These are phyloP conservation scores for Lacanobia wlatinum DNA, from an alignment of 2,888 invertebrate genomes.

Conservation along the genomic window DNA sequence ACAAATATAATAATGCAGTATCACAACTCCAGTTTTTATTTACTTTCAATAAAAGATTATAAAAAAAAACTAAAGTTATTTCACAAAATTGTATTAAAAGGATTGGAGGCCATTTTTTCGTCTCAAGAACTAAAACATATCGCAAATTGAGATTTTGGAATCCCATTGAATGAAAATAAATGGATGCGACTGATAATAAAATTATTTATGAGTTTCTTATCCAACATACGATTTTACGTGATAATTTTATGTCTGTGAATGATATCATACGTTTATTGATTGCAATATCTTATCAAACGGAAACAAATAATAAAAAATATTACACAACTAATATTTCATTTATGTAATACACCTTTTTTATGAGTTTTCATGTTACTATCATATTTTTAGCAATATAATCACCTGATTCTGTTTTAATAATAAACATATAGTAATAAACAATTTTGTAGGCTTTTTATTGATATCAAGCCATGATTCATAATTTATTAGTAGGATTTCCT, in stretches of 20 bases:
- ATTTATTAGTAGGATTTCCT: not conserved
- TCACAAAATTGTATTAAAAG: too few species aligned
- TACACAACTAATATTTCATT: not conserved
- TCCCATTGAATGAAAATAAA: not conserved
- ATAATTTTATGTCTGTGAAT: not conserved
- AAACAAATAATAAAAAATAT: not conserved
- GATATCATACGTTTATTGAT: not conserved
- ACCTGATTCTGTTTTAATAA: not conserved
- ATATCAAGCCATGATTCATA: constrained; percentile 1
- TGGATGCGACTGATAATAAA: not conserved
- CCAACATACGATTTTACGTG: too few species aligned
- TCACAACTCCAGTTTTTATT: too few species aligned
- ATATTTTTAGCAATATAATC: not conserved
- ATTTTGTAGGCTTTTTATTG: not conserved
- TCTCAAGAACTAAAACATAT: too few species aligned
- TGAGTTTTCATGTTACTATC: not conserved
- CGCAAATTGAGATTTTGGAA: not conserved
- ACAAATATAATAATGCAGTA: too few species aligned
- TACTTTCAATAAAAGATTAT: too few species aligned
- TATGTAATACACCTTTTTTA: constrained; percentile 1
- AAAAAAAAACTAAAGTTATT: too few species aligned
- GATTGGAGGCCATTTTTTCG: too few species aligned
- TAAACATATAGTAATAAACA: not conserved
- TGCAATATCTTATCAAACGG: constrained; percentile 10
- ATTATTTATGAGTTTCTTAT: not conserved